These are phyloP conservation scores for Pan paniscus DNA, from an alignment of 2,113 vertebrate species.

Conservation along the genomic window DNA sequence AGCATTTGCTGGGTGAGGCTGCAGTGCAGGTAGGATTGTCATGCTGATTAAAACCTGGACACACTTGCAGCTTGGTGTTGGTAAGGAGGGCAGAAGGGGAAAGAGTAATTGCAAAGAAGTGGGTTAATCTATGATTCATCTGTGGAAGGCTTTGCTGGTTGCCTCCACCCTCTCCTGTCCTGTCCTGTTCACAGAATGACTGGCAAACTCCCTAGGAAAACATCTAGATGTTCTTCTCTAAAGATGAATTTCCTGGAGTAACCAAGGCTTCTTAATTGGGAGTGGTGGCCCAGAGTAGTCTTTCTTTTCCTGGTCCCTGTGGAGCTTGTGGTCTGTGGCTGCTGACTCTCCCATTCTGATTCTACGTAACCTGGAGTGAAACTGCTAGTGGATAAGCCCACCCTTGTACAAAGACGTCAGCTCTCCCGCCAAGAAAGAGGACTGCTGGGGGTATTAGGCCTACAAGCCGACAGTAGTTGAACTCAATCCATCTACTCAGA, in stretches of 20 bases:
- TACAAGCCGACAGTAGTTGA: background rate
- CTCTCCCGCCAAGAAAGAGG: background rate
- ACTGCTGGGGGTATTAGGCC: background rate
- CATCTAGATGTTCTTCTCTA: background rate
- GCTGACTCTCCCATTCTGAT: background rate
- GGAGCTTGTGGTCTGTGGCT: background rate
- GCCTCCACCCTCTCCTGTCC: background rate
- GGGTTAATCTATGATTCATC: background rate
- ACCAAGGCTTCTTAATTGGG: background rate
- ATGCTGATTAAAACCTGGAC: background rate
- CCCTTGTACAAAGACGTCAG: background rate
- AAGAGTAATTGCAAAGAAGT: background rate
- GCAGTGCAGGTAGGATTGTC: background rate
- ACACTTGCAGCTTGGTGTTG: background rate
- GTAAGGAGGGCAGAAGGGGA: background rate
- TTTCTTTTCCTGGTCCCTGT: background rate
- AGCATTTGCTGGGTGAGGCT: background rate
- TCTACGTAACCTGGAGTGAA: background rate
- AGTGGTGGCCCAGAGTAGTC: background rate
- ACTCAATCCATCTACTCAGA: background rate
- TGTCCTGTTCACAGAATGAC: background rate
- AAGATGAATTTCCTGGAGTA: background rate
- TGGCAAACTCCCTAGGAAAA: background rate
- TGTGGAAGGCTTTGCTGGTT: background rate
- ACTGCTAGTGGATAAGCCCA: background rate